Evolutionary conservation across 2,888 invertebrate genomes (phyloP).

Genomic region (Acronicta alni): DNA sequence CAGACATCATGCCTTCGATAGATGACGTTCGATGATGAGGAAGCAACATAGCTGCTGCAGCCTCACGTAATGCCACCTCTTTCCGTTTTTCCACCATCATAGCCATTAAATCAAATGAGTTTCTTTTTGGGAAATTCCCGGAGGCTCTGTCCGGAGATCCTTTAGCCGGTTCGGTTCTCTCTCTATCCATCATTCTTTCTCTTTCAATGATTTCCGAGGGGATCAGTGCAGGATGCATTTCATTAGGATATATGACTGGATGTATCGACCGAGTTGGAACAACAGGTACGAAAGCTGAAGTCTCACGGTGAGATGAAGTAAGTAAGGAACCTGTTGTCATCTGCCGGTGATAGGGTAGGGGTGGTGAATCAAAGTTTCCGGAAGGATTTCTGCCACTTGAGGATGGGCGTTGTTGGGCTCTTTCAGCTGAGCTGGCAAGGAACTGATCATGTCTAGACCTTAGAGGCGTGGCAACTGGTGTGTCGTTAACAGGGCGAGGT

Average conservation of each 20-base stretch:
- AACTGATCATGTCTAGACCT: conserved; percentile 90
- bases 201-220: conserved; percentile 89
- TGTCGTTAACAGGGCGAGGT: conserved; percentile 85
- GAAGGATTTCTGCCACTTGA: conserved; percentile 87
- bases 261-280: conserved; percentile 94
- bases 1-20: conserved; percentile 88
- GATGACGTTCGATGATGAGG: conserved; percentile 88
- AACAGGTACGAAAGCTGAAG: conserved; percentile 96
- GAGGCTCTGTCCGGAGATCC: conserved; percentile 85
- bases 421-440: conserved; percentile 87
- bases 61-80: conserved; percentile 93
- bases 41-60: conserved; percentile 92
- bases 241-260: conserved; percentile 92
- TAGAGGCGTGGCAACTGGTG: conserved; percentile 80
- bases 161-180: conserved; percentile 83
- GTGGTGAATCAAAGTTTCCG: conserved; percentile 90
- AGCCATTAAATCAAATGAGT: conserved; percentile 94
- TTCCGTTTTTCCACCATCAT: conserved; percentile 97
- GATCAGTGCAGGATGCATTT: conserved; percentile 91
- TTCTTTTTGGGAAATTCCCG: conserved; percentile 81
- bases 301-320: conserved; percentile 91
- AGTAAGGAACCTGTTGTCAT: conserved; percentile 86
- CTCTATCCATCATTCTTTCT: conserved; percentile 87
- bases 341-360: conserved; percentile 91
- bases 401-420: conserved; percentile 82